Evolutionary conservation across 2,888 invertebrate genomes (phyloP).

Genomic region (Tenthredo livida): DNA sequence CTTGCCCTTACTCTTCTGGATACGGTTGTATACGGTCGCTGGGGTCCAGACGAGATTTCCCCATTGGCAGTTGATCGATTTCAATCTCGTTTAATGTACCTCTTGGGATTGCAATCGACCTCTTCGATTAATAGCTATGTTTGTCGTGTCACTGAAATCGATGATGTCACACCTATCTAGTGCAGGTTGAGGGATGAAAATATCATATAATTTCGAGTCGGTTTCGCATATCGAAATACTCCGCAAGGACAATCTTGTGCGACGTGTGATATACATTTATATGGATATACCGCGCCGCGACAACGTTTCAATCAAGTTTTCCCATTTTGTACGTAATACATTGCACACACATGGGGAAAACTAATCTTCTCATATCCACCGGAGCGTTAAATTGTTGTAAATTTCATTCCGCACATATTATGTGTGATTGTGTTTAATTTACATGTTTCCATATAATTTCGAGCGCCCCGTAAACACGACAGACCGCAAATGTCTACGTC

Average conservation of each 20-base stretch:
- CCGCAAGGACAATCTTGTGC: not conserved
- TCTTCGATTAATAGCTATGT: slow-evolving; percentile 50
- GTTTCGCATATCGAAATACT: not conserved
- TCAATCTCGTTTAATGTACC: slow-evolving; percentile 53
- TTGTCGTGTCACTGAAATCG: slow-evolving; percentile 50
- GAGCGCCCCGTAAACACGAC: slow-evolving; percentile 33
- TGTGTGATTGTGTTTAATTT: slow-evolving; percentile 49
- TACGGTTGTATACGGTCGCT: slow-evolving; percentile 33
- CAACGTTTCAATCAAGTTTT: slow-evolving; percentile 29
- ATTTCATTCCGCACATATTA: slow-evolving; percentile 49
- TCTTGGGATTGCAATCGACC: slow-evolving; percentile 52
- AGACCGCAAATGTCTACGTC: slow-evolving; percentile 32
- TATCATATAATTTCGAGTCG: slow-evolving; percentile 11
- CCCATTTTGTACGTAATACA: slow-evolving; percentile 18
- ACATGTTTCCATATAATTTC: slow-evolving; percentile 48
- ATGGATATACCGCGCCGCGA: slow-evolving; percentile 25
- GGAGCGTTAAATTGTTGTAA: slow-evolving; percentile 42
- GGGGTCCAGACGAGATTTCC: slow-evolving; percentile 50
- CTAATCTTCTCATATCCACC: slow-evolving; percentile 36
- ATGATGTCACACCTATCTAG: slow-evolving; percentile 6
- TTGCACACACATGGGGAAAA: not conserved
- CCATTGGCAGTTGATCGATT: slow-evolving; percentile 51
- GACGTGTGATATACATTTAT: slow-evolving; percentile 17
- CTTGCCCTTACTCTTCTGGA: not conserved
- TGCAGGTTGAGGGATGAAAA: not conserved